Conservation (phyloP, 2,113 vertebrate species). For the Taurulus bubalis region DNA sequence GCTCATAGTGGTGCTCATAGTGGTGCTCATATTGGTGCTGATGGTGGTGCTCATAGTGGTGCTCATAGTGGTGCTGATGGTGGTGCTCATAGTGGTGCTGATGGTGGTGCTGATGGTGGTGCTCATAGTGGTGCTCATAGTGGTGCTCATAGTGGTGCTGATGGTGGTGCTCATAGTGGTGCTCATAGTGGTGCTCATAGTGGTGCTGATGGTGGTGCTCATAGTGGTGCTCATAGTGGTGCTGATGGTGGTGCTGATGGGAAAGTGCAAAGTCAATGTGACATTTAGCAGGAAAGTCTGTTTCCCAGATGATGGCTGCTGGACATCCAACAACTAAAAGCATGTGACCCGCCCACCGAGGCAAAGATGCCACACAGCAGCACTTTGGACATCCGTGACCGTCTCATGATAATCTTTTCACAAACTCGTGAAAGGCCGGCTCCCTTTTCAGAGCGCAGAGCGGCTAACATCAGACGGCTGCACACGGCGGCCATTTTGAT, state of each 20-base stretch:
- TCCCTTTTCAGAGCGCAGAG: not conserved
- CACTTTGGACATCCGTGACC: not conserved
- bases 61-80: no score
- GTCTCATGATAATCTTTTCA: not conserved
- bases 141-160: no score
- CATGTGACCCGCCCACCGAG: not conserved
- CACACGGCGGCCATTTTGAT: constrained; percentile 73
- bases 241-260: constrained; percentile 57
- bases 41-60: no score
- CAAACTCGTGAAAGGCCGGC: not conserved
- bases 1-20: no score
- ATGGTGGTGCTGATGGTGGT: no score
- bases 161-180: no score
- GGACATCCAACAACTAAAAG: not conserved
- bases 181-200: no score
- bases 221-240: no score
- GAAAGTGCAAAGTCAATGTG: constrained; percentile 18
- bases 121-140: no score
- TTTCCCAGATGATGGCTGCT: not conserved
- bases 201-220: no score
- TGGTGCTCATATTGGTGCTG: no score
- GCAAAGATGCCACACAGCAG: not conserved
- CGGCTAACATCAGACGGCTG: not conserved
- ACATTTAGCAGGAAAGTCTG: constrained; percentile 30
- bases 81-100: no score